Evolutionary conservation across 2,888 invertebrate species (phyloP).

Genomic region (Drepana falcataria): DNA sequence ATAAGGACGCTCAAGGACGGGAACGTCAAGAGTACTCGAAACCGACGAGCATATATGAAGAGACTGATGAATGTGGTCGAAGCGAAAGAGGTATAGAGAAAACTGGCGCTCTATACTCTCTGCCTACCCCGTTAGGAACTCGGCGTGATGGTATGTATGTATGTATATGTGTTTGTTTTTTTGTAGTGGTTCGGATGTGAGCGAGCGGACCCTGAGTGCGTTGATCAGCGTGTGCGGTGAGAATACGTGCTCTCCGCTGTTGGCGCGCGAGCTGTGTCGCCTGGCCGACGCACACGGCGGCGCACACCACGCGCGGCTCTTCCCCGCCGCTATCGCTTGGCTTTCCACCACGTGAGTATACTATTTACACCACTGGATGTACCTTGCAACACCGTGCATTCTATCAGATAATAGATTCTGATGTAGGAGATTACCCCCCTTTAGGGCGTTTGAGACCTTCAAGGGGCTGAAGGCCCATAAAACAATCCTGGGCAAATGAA

Average conservation of each 20-base stretch:
- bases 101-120: neutral
- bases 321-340: constrained; percentile 89
- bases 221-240: constrained; percentile 63
- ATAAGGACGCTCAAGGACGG: too few relatives aligned
- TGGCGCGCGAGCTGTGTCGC: constrained; percentile 68
- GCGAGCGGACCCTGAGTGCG: constrained; percentile 58
- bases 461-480: too few relatives aligned
- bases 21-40: too few relatives aligned
- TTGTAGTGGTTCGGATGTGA: constrained; percentile 48
- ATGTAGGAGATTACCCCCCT: too few relatives aligned
- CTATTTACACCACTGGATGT: neutral
- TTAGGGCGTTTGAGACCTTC: too few relatives aligned
- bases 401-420: too few relatives aligned
- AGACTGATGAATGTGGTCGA: too few relatives aligned
- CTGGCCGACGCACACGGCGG: constrained; percentile 92
- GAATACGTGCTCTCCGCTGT: constrained; percentile 58
- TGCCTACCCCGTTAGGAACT: neutral
- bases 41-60: too few relatives aligned
- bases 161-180: neutral
- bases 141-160: constrained; percentile 4
- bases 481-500: too few relatives aligned
- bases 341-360: constrained; percentile 82
- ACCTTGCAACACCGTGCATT: too few relatives aligned
- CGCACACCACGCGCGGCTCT: constrained; percentile 87
- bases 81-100: too few relatives aligned